Base-by-base conservation (phyloP, 2,888 invertebrate genomes). In the Neocrepidodera transversa region DNA sequence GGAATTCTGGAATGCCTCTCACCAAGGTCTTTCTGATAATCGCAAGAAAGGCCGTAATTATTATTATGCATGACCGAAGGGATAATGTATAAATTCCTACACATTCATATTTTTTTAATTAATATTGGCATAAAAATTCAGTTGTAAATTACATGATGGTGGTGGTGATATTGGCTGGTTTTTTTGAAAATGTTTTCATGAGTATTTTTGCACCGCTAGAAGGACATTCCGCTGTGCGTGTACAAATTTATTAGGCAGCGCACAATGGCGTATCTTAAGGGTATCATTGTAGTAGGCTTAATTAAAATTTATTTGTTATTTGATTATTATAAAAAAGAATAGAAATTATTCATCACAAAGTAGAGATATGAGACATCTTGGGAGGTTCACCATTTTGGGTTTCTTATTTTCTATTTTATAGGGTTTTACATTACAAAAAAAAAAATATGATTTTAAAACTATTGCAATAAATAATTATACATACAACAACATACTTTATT, bases 1-100 rank as follows among this genome's bases (percentile, higher is more conserved):
- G 45, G 53, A 54, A 45, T 54, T 54, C 53, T 54, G 53, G 53
- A 54, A 54, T 54, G 53, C 45, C 53, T 54, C 53, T 54, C 53
- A 54, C 53, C 53, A 54, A 54, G 53, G 53, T 54, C 45, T 54
- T 53, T 54, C 53, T 45, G 53, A 54, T 54, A 54, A 54, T 54
- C 45, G 53, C 13, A 23, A 36, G 35, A 45, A 54, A 54, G 53
- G 53, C 45, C 23, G 45, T 54, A 54, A 54, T 54, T 54, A 54
- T 53, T 53, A 53, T 45, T 54, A 54, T 45, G 53, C 53, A 36
- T 54, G 53, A 54, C 53, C 53, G 43, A 54, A 54, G 53, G 53
- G 53, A 26, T 54, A 54, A 54, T 54, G 36, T 54, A 45, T 54
- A 54, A 54, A 54, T 54, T 54, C 53, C 45, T 54, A 45, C 45